phyloP scores from a whole-genome alignment of 2,888 invertebrate genomes.

The Zaprionus obscuricornis region DNA sequence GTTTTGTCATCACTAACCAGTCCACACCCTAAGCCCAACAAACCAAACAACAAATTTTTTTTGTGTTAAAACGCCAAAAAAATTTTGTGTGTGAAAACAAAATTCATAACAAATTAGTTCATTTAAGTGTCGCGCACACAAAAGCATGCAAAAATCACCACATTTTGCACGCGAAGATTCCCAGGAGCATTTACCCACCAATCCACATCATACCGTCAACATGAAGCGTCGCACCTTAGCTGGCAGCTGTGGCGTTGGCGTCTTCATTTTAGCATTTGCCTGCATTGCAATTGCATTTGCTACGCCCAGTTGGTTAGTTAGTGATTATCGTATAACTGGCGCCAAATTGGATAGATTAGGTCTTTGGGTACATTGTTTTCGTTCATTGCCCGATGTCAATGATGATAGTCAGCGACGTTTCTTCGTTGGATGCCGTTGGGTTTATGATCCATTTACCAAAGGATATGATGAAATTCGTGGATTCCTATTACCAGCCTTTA shows the following conservation, averaged over 20 bases:
- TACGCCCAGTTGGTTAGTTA: conserved; percentile 97
- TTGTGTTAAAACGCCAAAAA: too few relatives aligned
- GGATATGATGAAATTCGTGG: conserved; percentile 96
- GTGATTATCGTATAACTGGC: conserved; percentile 94
- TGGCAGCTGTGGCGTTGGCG: conserved; percentile 92
- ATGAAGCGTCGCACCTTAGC: conserved; percentile 92
- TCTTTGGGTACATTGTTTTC: conserved; percentile 97
- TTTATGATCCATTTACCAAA: conserved; percentile 96
- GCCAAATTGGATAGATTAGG: conserved; percentile 95
- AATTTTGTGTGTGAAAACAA: too few relatives aligned
- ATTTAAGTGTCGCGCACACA: too few relatives aligned
- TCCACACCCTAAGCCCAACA: conserved; percentile 68
- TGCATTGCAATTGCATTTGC: conserved; percentile 94
- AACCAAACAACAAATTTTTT: conserved; percentile 72
- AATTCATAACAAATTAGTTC: too few relatives aligned
- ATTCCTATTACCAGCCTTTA: conserved; percentile 95
- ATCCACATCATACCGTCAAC: conserved; percentile 64
- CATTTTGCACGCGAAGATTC: conserved; percentile 81
- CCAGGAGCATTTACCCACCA: conserved; percentile 82
- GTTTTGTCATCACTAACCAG: conserved; percentile 36
- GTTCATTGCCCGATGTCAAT: conserved; percentile 93
- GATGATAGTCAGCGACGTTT: conserved; percentile 91
- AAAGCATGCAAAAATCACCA: conserved; percentile 81
- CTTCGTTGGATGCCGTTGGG: conserved; percentile 98
- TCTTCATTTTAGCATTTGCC: conserved; percentile 92